Conservation (phyloP, 2,113 vertebrate species). For the Epinephelus fuscoguttatus region DNA sequence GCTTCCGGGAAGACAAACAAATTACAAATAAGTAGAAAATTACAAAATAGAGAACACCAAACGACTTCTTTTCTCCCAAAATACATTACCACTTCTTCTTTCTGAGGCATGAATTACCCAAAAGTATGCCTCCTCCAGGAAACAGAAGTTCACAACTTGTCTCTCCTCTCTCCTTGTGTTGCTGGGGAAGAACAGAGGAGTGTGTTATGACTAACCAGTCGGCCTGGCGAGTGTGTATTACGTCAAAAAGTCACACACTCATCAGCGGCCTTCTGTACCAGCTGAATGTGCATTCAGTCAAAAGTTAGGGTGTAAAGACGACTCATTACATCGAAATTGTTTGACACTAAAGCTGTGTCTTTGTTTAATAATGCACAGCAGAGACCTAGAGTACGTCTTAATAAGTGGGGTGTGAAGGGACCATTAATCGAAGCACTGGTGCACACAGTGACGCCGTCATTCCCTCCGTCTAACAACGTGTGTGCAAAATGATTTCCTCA, state of each 20-base stretch:
- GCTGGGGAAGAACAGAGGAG: constrained; percentile 73
- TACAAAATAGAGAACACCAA: not conserved
- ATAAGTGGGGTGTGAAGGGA: constrained; percentile 58
- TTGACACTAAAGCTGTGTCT: constrained; percentile 57
- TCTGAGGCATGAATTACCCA: constrained; percentile 34
- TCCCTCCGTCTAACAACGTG: constrained; percentile 23
- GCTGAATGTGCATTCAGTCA: constrained; percentile 63
- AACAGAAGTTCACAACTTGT: constrained; percentile 70
- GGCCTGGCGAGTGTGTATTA: constrained; percentile 64
- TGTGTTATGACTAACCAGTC: constrained; percentile 72
- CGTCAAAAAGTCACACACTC: constrained; percentile 78
- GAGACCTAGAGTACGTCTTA: constrained; percentile 48
- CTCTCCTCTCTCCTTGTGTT: constrained; percentile 61
- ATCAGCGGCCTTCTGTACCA: constrained; percentile 73
- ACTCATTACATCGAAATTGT: constrained; percentile 32
- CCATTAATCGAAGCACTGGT: constrained; percentile 57
- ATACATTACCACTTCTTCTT: constrained; percentile 38
- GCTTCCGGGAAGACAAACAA: not conserved
- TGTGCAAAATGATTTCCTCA: constrained; percentile 32
- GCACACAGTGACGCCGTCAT: constrained; percentile 31
- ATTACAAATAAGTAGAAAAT: constrained; percentile 8
- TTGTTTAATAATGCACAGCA: constrained; percentile 57
- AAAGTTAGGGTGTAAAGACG: constrained; percentile 63
- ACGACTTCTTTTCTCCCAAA: constrained; percentile 23
- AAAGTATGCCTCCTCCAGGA: constrained; percentile 65